Base-by-base conservation (phyloP, 1,140 invertebrate species). In the Saccostrea cuccullata region DNA sequence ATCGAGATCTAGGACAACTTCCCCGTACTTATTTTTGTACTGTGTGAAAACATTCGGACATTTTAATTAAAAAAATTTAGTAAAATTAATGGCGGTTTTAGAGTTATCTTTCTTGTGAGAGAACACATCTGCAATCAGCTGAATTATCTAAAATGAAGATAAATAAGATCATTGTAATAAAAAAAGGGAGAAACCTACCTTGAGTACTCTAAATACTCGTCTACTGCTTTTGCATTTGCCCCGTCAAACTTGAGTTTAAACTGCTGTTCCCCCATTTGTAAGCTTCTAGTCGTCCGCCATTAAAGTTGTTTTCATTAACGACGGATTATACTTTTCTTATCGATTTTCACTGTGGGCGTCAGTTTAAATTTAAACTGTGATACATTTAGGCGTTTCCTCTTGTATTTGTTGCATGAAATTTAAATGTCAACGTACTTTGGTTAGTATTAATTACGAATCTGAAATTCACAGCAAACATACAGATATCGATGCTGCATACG, bases 181-280 rank as follows among this genome's bases (percentile, higher is more conserved):
- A 47, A 23, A 30, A 70, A n/a, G 20, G 30, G 6, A 73, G n/a
- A n/a, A 85, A 67, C 58, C 88, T 85, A 94, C 94, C 94, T 94
- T 87, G 73, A 91, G 86, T 95, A 95, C 91, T 95, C 94, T 40
- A 94, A 67, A 90, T 95, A 95, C 26, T 92, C 93, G 91, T 95
- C 94, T 20, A 95, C 93, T 36, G 91, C 88, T 26, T 92, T 90
- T 8, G 91, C 94, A 30, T 93, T 93, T 40, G 91, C 89, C 13
- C 90, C 91, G 58, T 92, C 93, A 89, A 94, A 92, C 86, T 94
- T 94, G 0, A 94, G 87, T 58, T 94, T 91, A 85, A 93, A 94
- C 77, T 93, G 93, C 82, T 90, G 83, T 58, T 91, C 90, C 55
- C 86, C 73, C 88, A 89, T 89, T 86, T 77, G 70, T 77, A 36